These are phyloP conservation scores for Acrobasis consociella DNA, from an alignment of 2,888 invertebrate genomes.

Conservation along the genomic window DNA sequence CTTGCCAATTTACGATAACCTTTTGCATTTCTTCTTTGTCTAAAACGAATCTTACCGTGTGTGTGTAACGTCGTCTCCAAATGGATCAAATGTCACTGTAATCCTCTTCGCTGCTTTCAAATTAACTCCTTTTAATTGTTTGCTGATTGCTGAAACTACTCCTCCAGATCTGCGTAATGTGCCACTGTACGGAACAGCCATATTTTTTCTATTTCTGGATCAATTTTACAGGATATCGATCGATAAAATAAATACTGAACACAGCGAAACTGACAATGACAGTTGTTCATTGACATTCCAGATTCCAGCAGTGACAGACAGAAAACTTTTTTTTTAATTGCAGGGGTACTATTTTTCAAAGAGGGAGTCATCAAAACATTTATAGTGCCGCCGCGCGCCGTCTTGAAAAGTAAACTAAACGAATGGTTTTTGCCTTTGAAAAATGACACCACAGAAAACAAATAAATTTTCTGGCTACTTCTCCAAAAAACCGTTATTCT, in stretches of 20 bases:
- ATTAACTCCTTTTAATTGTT: slow-evolving; percentile 87
- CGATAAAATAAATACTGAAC: slow-evolving; percentile 9
- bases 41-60: slow-evolving; percentile 73
- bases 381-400: no score
- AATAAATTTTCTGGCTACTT: no score
- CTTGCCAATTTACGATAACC: no score
- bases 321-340: no score
- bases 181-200: slow-evolving; percentile 90
- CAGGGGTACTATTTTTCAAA: no score
- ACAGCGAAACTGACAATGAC: slow-evolving; percentile 21
- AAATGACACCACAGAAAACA: no score
- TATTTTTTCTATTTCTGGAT: slow-evolving; percentile 59
- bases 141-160: slow-evolving; percentile 87
- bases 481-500: no score
- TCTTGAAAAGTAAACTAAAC: no score
- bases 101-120: slow-evolving; percentile 91
- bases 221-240: slow-evolving; percentile 30
- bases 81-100: slow-evolving; percentile 92
- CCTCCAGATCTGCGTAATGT: slow-evolving; percentile 86
- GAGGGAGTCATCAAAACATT: no score
- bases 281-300: background rate
- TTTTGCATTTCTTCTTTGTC: background rate
- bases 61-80: slow-evolving; percentile 86
- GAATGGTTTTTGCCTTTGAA: no score
- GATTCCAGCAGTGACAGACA: no score